Percentiles rank a stretch among this genome's conserved stretches.
Conservation (phyloP, 2,797 vertebrate genomes). For the Eupleurogrammus muticus region DNA sequence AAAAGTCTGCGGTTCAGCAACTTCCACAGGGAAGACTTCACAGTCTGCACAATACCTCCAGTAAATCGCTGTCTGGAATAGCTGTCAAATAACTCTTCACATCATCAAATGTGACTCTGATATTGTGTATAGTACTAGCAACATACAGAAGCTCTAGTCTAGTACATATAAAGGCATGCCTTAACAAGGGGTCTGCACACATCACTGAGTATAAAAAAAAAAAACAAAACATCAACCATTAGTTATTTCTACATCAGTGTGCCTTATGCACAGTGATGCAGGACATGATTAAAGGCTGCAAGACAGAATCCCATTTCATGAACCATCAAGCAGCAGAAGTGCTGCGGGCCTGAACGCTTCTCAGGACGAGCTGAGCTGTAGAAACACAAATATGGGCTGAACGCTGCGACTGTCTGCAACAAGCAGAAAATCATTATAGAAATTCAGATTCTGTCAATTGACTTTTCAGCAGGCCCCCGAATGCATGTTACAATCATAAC, state of each 20-base stretch:
- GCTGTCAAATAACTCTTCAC: constrained; percentile 6
- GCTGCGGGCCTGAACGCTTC: constrained; percentile 40
- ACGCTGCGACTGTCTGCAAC: neutral
- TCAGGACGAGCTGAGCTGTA: constrained; percentile 19
- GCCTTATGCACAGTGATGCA: constrained; percentile 44
- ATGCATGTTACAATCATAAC: neutral
- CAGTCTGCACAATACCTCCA: constrained; percentile 18
- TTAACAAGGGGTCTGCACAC: neutral
- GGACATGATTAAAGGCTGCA: constrained; percentile 61
- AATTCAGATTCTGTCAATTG: neutral
- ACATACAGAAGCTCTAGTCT: too few species aligned
- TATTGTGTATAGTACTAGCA: neutral
- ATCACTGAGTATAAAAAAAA: neutral
- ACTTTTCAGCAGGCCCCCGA: neutral
- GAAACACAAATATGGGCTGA: constrained; percentile 23
- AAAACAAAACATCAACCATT: constrained; percentile 21
- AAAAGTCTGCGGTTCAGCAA: constrained; percentile 38
- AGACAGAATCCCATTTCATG: constrained; percentile 78
- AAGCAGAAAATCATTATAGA: neutral
- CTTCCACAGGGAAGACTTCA: constrained; percentile 25
- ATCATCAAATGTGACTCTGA: constrained; percentile 1
- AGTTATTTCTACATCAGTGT: constrained; percentile 5
- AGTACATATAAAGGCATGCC: neutral
- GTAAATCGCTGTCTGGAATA: neutral
- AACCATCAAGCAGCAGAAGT: constrained; percentile 75